Percentiles rank a stretch among this genome's conserved stretches.
Evolutionary conservation across 2,888 invertebrate genomes (phyloP).

Genomic region (Clostera curtula): DNA sequence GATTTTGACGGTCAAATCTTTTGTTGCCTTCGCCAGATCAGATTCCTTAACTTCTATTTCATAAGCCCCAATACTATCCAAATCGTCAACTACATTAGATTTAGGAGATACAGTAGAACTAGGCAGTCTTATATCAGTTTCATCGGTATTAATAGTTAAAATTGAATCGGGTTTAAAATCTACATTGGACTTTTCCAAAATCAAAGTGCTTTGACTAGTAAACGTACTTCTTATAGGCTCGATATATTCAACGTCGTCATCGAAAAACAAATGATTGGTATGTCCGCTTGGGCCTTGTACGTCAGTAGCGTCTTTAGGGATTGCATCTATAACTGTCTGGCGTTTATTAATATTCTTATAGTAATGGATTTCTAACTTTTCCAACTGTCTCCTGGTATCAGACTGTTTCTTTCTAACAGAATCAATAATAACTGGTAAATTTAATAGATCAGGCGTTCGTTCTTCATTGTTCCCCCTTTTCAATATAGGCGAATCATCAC

Average conservation of each 20-base stretch:
- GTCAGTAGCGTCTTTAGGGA: conserved; percentile 63
- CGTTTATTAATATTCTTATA: conserved; percentile 57
- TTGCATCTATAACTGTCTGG: conserved; percentile 57
- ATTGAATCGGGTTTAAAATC: conserved; percentile 47
- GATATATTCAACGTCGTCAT: conserved; percentile 68
- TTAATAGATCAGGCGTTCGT: conserved; percentile 63
- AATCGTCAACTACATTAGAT: conserved; percentile 47
- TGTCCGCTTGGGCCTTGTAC: conserved; percentile 59
- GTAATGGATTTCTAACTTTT: conserved; percentile 67
- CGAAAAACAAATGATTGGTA: conserved; percentile 53
- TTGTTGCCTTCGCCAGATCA: conserved; percentile 52
- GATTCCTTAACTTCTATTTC: conserved; percentile 66
- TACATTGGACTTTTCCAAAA: conserved; percentile 50
- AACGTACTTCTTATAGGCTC: conserved; percentile 69
- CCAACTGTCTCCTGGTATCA: conserved; percentile 60
- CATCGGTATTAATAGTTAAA: conserved; percentile 60
- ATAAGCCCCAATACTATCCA: conserved; percentile 62
- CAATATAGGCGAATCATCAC: conserved; percentile 66
- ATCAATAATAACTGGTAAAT: conserved; percentile 63
- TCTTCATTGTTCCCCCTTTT: conserved; percentile 46
- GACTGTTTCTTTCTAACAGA: conserved; percentile 64
- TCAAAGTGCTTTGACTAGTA: conserved; percentile 66
- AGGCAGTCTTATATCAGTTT: conserved; percentile 61
- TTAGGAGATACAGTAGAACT: conserved; percentile 65
- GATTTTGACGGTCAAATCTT: conserved; percentile 64